Percentiles rank a stretch among this genome's conserved stretches.
These are phyloP conservation scores for Ceratosolen solmsi DNA, from an alignment of 1,140 invertebrate genomes.

Conservation along the genomic window DNA sequence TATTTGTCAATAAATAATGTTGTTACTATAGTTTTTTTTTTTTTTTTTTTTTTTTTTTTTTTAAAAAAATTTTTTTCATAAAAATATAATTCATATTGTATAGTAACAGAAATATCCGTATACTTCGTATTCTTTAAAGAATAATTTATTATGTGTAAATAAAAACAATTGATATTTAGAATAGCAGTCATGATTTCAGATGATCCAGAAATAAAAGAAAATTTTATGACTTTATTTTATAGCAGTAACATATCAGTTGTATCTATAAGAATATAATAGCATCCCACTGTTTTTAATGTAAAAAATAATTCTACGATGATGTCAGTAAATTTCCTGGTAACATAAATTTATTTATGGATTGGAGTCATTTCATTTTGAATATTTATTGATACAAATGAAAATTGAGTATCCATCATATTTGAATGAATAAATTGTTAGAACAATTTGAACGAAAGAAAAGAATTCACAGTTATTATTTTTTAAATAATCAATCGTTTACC, in stretches of 20 bases:
- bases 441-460: too few species aligned
- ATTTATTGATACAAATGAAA: conserved; percentile 35
- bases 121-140: too few species aligned
- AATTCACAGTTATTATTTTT: too few species aligned
- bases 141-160: neutral
- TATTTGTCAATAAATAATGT: too few species aligned
- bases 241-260: neutral
- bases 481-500: too few species aligned
- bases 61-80: too few species aligned
- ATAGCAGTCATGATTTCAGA: neutral
- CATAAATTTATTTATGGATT: conserved; percentile 36
- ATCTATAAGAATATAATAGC: neutral
- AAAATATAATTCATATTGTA: too few species aligned
- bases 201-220: neutral
- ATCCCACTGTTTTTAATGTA: neutral
- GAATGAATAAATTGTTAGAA: conserved; percentile 23
- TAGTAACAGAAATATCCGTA: too few species aligned
- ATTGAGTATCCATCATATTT: conserved; percentile 15
- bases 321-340: conserved; percentile 26
- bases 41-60: too few species aligned
- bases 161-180: neutral
- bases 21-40: too few species aligned
- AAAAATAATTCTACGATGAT: conserved; percentile 4
- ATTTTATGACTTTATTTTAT: conserved; percentile 4
- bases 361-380: neutral